Base-by-base conservation (phyloP, 1,140 invertebrate species). In the Dryas iulia region DNA sequence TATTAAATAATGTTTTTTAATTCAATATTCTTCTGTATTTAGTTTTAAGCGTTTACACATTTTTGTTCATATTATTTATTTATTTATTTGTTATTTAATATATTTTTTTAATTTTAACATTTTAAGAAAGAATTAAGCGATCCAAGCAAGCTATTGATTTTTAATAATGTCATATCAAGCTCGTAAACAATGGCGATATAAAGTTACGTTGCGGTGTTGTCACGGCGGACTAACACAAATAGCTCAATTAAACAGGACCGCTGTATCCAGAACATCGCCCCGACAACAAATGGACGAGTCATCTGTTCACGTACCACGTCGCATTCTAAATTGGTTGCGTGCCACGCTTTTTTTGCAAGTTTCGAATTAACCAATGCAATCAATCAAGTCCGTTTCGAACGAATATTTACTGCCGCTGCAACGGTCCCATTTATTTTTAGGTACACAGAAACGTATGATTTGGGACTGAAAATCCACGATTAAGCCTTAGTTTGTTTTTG, bases 171-270 rank as follows among this genome's bases (percentile, higher is more conserved):
- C 14, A 47, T 47, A 47, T 47, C 39, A 47, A 47, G 2, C 18
- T 18, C 18, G 58, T 72, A 72, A 73, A 78, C 80, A 77, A 75
- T 54, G 62, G 67, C 28, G 61, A 74, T 74, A 76, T 73, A 74
- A 73, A 73, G 73, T 76, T 77, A 74, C 76, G 69, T 67, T 76
- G 83, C 63, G 75, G 75, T 72, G 69, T 69, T 76, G 79, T 78
- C 76, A 81, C 77, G 75, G 75, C 71, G 72, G 77, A 78, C 72
- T 82, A 78, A 76, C 86, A 86, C 86, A 86, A 88, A 88, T 88
- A 82, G 86, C 86, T 86, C 86, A 88, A 88, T 88, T 88, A 87
- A 87, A 82, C 77, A 58, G 71, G 69, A 60, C 71, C 79, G 74
- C 75, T 79, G 74, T 78, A 73, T 78, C 75, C 73, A 73, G 78